Conservation (phyloP, 2,888 invertebrate genomes). For the Synergus umbraculus region DNA sequence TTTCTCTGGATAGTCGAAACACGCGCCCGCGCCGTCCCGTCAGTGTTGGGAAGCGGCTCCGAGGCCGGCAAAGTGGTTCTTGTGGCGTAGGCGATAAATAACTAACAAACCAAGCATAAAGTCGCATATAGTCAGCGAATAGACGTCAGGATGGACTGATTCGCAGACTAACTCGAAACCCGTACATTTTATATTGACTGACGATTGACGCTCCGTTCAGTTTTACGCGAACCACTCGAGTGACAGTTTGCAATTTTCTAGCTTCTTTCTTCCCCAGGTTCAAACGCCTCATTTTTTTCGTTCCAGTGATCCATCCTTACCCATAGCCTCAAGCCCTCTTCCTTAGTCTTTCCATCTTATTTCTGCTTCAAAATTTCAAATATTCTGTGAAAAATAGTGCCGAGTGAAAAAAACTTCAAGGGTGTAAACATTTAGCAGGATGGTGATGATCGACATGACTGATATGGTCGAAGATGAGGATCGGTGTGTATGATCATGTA, state of each 20-base stretch:
- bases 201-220: slow-evolving; percentile 29
- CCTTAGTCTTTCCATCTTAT: not conserved
- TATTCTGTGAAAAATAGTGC: not conserved
- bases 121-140: not conserved
- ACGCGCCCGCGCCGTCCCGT: not conserved
- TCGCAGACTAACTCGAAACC: slow-evolving; percentile 8
- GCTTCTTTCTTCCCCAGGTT: not conserved
- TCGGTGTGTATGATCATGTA: slow-evolving; percentile 65
- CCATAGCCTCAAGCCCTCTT: not conserved
- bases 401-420: not conserved
- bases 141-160: slow-evolving; percentile 19
- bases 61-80: slow-evolving; percentile 40
- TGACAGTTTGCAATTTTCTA: not conserved
- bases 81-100: slow-evolving; percentile 17
- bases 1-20: not conserved
- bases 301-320: not conserved
- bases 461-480: slow-evolving; percentile 73
- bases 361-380: too few species aligned
- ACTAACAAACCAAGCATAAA: slow-evolving; percentile 26
- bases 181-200: slow-evolving; percentile 1
- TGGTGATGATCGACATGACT: slow-evolving; percentile 76
- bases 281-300: not conserved
- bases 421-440: slow-evolving; percentile 57
- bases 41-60: slow-evolving; percentile 30
- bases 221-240: slow-evolving; percentile 32